Base-by-base conservation (phyloP, 1,140 invertebrate genomes). In the Trypoxylus dichotomus region DNA sequence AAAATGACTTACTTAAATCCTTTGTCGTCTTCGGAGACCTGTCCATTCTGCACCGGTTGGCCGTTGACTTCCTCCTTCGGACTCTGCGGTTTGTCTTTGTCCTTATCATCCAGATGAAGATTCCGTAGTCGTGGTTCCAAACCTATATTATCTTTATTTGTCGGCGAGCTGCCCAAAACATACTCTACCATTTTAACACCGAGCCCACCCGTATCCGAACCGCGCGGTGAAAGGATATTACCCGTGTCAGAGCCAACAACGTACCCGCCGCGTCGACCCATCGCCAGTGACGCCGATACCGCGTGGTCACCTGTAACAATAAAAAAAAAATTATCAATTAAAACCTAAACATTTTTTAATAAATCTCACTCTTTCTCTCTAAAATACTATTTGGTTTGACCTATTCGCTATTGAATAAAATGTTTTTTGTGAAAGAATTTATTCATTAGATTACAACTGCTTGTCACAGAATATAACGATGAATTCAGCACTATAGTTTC, bases 101-200 rank as follows among this genome's bases (percentile, higher is more conserved):
- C 90, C 79, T 91, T 89, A 79, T 90, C 88, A 80, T 89, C 84
- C 47, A 94, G 88, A 87, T 92, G 92, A 74, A 95, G 86, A 43
- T 89, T 90, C 80, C 92, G 89, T 90, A 95, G 92, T 78, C 93
- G 88, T 27, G 91, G 91, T 83, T 95, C 94, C 58, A 89, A 80
- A 85, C 81, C 88, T n/a, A 91, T 89, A 76, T 90, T 91, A 78
- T 93, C 91, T 84, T 94, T 94, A 78, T 91, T 90, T 47, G 95
- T 97, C 10, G 97, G 96, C 72, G 96, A 97, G 76, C 94, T 94
- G 76, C 94, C 93, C 78, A 99, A 90, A 60, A 98, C 96, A 85
- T 98, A 98, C 88, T 98, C 97, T n/a, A 98, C 97, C 96, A 99
- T 98, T 89, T 98, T 98, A 75, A 98, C 95, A 76, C 96, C 96